Evolutionary conservation across 2,797 vertebrate species (phyloP), one percentile per base, ranked within the genome.

Genomic region (Enteromius afrohamiltoni): DNA sequence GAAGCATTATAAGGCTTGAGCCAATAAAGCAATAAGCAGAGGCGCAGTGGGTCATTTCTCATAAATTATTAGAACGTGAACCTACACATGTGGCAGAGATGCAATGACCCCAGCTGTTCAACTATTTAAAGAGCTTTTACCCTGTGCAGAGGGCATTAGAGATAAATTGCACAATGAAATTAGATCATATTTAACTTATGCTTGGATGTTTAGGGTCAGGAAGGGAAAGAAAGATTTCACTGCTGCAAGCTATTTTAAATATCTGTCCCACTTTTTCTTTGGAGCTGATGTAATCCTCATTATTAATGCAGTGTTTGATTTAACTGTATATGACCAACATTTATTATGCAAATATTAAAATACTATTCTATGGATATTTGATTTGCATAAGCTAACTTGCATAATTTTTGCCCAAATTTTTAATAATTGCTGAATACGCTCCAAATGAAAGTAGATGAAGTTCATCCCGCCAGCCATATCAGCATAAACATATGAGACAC

Each of bases 1-100:
- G 40, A 74, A 86, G 89, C 83, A 83, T 87, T 77, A 88, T 83
- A 86, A 81, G 71, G 69, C 84, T 78, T 83, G 76, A 77, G 85
- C 77, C 83, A 85, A 87, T 88, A 81, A 88, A 80, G 86, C 75
- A 85, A 77, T 86, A 85, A 87, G 69, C 82, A 86, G 55, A 76
- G 84, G 82, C 85, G 82, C 83, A 85, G 83, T 83, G 86, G 62
- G 86, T 85, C 79, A 84, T 79, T 84, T 64, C 89, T 90, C 88
- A 91, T 91, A 74, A 91, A 90, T 91, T 89, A 90, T 91, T 88
- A 88, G 85, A 81, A 80, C 86, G 76, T 87, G 83, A 80, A 82
- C 77, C 82, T 86, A 79, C 84, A 83, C 77, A 84, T 85, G 82
- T 86, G 84, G 74, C 82, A 85, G 55, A 79, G 86, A 88, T 88